Base-by-base conservation (phyloP, 2,113 vertebrate species). In the Pedetes capensis region DNA sequence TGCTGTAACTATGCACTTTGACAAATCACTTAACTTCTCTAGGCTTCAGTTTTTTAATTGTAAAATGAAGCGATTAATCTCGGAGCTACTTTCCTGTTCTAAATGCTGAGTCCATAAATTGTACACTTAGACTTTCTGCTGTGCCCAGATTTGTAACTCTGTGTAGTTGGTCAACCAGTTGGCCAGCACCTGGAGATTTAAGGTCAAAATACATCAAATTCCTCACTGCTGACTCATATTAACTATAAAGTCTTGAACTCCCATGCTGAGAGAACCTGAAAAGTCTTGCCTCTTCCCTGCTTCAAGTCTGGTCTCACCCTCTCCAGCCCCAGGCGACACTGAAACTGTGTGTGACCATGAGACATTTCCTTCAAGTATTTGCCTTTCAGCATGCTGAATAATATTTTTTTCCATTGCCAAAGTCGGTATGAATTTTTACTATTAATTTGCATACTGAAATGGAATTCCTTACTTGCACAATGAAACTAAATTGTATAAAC, bases 371-470 rank as follows among this genome's bases (percentile, higher is more conserved):
- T 59, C n/a, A n/a, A 72, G 71, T 25, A 16, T 71, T 69, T 61
- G 42, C 66, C 79, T 37, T 8, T 37, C 68, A 97, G 53, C 80
- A 57, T 49, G 25, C 59, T 57, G 13, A 61, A 51, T 72, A 76
- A 32, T 59, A 61, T 85, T 80, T 51, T 85, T n/a, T 84, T 57
- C 66, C 71, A 63, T 89, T 81, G 14, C n/a, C 66, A 55, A 91
- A 84, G 23, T 55, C 20, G 7, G 5, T 84, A 34, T n/a, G 66
- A 90, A 37, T 88, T 90, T 85, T 72, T 32, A 69, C 32, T 80
- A 78, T 75, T 87, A 59, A 79, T 85, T 91, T 96, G 53, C 71
- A 87, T 63, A 74, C 51, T 71, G 22, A 96, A 95, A 89, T 87
- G 2, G 42, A 75, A 92, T 74, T 84, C 37, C 20, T 63, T 89